These are phyloP conservation scores for Tiaroga cobitis DNA, from an alignment of 2,797 vertebrate species.

Conservation along the genomic window DNA sequence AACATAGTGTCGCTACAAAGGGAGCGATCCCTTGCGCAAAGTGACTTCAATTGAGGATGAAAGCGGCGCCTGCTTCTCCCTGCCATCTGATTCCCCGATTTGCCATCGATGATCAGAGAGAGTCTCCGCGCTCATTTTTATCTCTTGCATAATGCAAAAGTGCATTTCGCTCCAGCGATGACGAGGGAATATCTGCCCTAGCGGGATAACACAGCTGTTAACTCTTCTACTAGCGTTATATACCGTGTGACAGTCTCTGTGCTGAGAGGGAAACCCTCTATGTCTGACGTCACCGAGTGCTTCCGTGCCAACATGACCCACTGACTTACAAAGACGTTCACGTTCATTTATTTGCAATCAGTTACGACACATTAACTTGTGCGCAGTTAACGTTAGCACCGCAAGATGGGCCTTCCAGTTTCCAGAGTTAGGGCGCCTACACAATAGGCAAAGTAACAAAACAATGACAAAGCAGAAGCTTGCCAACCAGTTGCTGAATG, in stretches of 20 bases:
- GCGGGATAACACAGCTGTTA: conserved; percentile 71
- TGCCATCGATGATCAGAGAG: conserved; percentile 74
- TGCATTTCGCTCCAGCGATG: conserved; percentile 52
- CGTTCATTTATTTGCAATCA: conserved; percentile 31
- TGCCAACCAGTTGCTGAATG: not conserved
- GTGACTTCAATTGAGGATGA: conserved; percentile 73
- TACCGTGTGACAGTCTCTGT: conserved; percentile 34
- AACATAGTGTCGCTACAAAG: conserved; percentile 62
- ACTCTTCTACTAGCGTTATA: conserved; percentile 64
- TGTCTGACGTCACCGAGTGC: conserved; percentile 14
- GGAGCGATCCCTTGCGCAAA: conserved; percentile 68
- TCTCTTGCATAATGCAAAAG: conserved; percentile 68
- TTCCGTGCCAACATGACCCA: conserved; percentile 2
- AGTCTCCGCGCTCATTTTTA: conserved; percentile 58
- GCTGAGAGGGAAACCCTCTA: conserved; percentile 25
- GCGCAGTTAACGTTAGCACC: not conserved
- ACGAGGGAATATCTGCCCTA: conserved; percentile 66
- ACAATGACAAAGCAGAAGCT: not conserved
- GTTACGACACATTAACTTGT: conserved; percentile 31
- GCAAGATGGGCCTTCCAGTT: not conserved
- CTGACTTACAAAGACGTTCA: conserved; percentile 9
- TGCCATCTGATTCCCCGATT: conserved; percentile 58
- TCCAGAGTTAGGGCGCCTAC: not conserved
- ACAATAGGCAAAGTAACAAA: no score
- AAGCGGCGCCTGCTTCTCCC: conserved; percentile 64